A percentile compares a stretch with the other conserved stretches of the same genome.
phyloP scores from a whole-genome alignment of 2,797 vertebrate species.

The Sebastes taczanowskii region DNA sequence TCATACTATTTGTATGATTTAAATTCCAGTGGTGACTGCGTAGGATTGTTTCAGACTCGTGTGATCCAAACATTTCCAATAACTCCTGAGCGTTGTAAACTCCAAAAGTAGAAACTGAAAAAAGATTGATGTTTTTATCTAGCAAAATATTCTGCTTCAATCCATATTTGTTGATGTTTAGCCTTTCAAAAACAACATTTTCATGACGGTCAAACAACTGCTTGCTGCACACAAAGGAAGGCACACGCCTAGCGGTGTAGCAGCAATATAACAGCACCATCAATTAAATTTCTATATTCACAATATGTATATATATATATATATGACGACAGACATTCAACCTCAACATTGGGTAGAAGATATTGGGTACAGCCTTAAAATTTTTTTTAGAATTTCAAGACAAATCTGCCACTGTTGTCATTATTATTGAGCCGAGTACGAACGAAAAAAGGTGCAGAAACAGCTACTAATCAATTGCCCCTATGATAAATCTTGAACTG shows the following conservation, averaged over 20 bases:
- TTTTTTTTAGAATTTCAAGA: not conserved
- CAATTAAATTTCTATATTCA: not conserved
- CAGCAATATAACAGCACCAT: not conserved
- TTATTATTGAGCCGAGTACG: not conserved
- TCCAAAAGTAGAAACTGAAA: too few species aligned
- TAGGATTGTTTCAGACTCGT: not conserved
- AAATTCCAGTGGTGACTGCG: not conserved
- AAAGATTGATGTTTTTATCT: too few species aligned
- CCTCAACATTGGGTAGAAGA: not conserved
- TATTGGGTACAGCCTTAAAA: not conserved
- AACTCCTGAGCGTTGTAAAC: too few species aligned
- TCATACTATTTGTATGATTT: not conserved
- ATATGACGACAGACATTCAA: not conserved
- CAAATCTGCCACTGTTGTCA: not conserved
- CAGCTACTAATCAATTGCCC: not conserved
- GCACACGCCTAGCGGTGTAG: not conserved
- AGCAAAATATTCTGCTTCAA: not conserved
- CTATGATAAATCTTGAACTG: not conserved
- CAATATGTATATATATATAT: too few species aligned
- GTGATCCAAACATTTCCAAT: too few species aligned
- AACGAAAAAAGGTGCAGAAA: not conserved
- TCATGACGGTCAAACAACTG: too few species aligned
- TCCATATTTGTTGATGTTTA: not conserved
- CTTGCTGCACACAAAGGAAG: not conserved
- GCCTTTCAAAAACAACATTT: not conserved